Evolutionary conservation across 2,888 invertebrate genomes (phyloP), one percentile per base, ranked within the genome.

Genomic region (Macrophya alboannulata): DNA sequence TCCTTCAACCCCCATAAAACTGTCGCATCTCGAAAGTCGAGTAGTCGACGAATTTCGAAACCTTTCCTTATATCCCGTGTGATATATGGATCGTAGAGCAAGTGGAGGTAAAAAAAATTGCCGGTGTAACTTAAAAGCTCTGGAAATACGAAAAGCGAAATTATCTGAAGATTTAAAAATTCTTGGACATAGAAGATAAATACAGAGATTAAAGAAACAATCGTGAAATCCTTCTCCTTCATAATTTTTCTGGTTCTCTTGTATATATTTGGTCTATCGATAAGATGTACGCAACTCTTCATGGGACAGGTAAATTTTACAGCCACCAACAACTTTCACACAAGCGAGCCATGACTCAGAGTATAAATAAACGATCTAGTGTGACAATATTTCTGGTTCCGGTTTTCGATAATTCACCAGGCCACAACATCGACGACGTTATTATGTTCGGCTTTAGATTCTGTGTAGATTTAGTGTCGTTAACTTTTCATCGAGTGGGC

Each of bases 401-500:
- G 48, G 17, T 15, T 76, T n/a, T 21, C 76, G 48, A 76, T 76
- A 48, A 48, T 76, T 76, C 76, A 76, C 76, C 3, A 37, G 17
- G n/a, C 37, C 59, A 55, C 48, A 37, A 55, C 48, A 37, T 37
- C 37, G 45, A 55, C 76, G 12, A 76, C 8, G 25, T 51, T 5
- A 25, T 76, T 76, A 17, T n/a, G 59, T 37, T 59, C n/a, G 40
- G 25, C 17, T 43, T 76, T 21, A 76, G 45, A 51, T 31, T 79
- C 12, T 79, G 55, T 37, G 31, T 8, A 17, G 37, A 37, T 15
- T 40, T 55, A 37, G 40, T 45, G 21, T 31, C 55, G 79, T 79
- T 79, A 79, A 37, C 31, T 79, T 79, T 51, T 79, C 79, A 79
- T 55, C 55, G 37, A 6, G 37, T 59, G 59, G 55, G 40, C 79